Evolutionary conservation across 1,140 invertebrate species (phyloP).

Genomic region (Ips nitidus): DNA sequence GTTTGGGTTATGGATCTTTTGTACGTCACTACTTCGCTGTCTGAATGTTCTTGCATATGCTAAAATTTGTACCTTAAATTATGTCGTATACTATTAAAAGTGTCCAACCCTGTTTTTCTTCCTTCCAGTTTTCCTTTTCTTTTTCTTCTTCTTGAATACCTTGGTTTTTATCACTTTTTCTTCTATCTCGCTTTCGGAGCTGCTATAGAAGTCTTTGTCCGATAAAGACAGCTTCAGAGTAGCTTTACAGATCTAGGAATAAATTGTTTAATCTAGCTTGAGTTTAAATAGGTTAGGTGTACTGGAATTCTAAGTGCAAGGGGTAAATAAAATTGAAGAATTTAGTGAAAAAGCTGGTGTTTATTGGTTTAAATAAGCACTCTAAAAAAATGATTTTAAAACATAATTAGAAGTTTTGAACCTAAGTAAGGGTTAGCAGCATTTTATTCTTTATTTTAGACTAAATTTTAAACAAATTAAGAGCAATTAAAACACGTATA

Average conservation of each 20-base stretch:
- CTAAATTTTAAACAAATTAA: too few species aligned
- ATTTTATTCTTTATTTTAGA: too few species aligned
- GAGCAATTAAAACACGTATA: too few species aligned
- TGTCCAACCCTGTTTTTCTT: neutral
- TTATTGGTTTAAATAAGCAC: too few species aligned
- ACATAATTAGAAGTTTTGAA: too few species aligned
- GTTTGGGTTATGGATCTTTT: constrained; percentile 21
- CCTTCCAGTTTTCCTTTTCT: constrained; percentile 23
- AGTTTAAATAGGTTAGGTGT: neutral
- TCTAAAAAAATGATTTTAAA: too few species aligned
- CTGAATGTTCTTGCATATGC: constrained; percentile 23
- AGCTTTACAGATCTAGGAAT: constrained; percentile 48
- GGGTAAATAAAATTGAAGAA: too few species aligned
- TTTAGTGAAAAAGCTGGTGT: too few species aligned
- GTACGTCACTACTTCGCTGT: constrained; percentile 24
- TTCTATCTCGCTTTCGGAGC: constrained; percentile 40
- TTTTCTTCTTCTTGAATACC: constrained; percentile 32
- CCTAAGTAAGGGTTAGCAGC: too few species aligned
- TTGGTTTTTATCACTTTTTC: constrained; percentile 35
- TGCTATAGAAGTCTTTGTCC: constrained; percentile 40
- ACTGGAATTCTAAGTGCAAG: too few species aligned
- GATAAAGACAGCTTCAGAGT: constrained; percentile 44
- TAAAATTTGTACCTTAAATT: neutral
- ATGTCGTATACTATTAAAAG: neutral
- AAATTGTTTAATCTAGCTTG: neutral